phyloP scores from a whole-genome alignment of 2,888 invertebrate genomes.

The Drosophila monieri region DNA sequence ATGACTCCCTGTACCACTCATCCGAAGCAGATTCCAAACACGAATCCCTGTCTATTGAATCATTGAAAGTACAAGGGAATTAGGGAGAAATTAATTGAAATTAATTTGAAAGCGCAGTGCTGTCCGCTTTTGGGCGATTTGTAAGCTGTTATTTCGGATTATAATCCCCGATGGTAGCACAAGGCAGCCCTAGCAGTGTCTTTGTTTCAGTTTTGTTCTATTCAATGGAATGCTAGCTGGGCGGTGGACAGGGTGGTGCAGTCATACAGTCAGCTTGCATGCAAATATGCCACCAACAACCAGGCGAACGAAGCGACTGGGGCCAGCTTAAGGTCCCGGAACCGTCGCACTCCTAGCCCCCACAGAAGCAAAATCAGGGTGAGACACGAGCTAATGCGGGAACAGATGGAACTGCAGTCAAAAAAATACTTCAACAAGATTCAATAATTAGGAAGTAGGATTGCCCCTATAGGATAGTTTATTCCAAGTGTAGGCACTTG shows the following conservation, averaged over 20 bases:
- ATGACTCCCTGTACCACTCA: too few species aligned
- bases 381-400: conserved; percentile 7
- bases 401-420: conserved; percentile 4
- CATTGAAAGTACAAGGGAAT: background rate
- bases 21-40: background rate
- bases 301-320: conserved; percentile 4
- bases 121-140: conserved; percentile 2
- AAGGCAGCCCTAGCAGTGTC: conserved; percentile 21
- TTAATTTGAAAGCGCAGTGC: background rate
- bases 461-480: background rate
- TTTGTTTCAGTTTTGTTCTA: background rate
- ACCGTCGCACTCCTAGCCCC: background rate
- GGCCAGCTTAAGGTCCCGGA: conserved; percentile 26
- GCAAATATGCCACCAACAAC: conserved; percentile 13
- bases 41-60: background rate
- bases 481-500: conserved; percentile 19
- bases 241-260: background rate
- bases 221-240: conserved; percentile 4
- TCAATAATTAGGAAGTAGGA: too few species aligned
- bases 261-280: conserved; percentile 15
- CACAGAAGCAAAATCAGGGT: conserved; percentile 17
- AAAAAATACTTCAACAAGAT: background rate
- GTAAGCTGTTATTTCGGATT: conserved; percentile 22
- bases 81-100: background rate
- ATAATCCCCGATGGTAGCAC: conserved; percentile 18